Evolutionary conservation across 2,113 vertebrate genomes (phyloP).

Genomic region (Muscicapa adusta): DNA sequence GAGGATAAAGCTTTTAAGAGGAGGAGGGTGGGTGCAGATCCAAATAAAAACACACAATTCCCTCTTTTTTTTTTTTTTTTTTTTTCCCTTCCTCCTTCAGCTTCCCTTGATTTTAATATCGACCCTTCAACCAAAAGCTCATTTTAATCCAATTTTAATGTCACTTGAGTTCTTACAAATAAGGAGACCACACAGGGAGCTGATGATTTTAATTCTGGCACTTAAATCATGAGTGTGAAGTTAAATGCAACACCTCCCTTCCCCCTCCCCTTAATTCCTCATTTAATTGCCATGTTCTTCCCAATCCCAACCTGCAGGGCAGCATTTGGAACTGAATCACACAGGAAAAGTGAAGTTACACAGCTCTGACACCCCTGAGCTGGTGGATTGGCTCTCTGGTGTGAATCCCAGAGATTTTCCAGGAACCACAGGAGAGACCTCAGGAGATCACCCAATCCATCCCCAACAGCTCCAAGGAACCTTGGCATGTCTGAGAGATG

Average conservation of each 20-base stretch:
- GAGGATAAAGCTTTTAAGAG: constrained; percentile 17
- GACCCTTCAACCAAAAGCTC: constrained; percentile 41
- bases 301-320: not conserved
- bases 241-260: not conserved
- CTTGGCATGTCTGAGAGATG: not conserved
- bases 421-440: not conserved
- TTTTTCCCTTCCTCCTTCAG: not conserved
- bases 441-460: not conserved
- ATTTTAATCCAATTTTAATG: constrained; percentile 48
- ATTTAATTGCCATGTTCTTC: not conserved
- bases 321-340: not conserved
- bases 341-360: not conserved
- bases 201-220: constrained; percentile 58
- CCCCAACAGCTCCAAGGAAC: not conserved
- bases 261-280: not conserved
- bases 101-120: constrained; percentile 18
- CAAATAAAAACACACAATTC: not conserved
- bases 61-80: too few relatives aligned
- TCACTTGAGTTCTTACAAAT: constrained; percentile 45
- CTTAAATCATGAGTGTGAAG: constrained; percentile 37
- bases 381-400: not conserved
- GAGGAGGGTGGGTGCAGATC: not conserved
- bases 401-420: not conserved
- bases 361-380: not conserved
- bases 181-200: constrained; percentile 56